Evolutionary conservation across 2,113 vertebrate genomes (phyloP), one percentile per base, ranked within the genome.

Genomic region (Aleadryas rufinucha): DNA sequence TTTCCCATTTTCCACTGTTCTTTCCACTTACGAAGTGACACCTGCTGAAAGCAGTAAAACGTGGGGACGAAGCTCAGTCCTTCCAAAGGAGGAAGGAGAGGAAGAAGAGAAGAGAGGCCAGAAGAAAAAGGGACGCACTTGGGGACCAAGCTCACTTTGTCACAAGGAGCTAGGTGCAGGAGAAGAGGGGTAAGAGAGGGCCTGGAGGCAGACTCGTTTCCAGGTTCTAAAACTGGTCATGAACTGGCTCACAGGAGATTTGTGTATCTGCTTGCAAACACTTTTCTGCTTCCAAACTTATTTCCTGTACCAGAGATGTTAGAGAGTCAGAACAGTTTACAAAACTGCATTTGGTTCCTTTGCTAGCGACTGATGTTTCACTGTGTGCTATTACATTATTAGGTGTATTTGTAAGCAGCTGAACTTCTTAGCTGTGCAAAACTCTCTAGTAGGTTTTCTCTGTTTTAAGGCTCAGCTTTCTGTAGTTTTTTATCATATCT

Each of bases 81-180:
- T 98, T 71, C 98, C 98, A 26, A 98, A 97, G 77, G 99, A 99
- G 11, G 99, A 99, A 59, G 99, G 98, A 64, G 98, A 98, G 1
- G 99, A 99, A 47, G 98, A 98, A 41, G 99, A 99, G 89, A 99
- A 98, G 97, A 99, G 98, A 94, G 98, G 98, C 26, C 98, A 98
- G 50, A 99, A 99, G 95, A 99, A 99, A 95, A 99, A 99, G 91
- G 99, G 99, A 21, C 97, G 99, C 31, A 98, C 98, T 0, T 98
- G 98, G 94, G 98, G 98, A 21, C 97, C 98, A 6, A 98, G 98
- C 20, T 97, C 98, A 0, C 97, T 98, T 78, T 97, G 98, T 80
- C 97, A 98, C 93, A 98, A 98, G 89, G 99, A 98, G 21, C 89
- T 98, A 96, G 93, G 95, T 84, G 95, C 98, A 97, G 98, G 98